A percentile compares a stretch with the other conserved stretches of the same genome.
These are phyloP conservation scores for Mamestra configurata DNA, from an alignment of 1,140 invertebrate species.

Conservation along the genomic window DNA sequence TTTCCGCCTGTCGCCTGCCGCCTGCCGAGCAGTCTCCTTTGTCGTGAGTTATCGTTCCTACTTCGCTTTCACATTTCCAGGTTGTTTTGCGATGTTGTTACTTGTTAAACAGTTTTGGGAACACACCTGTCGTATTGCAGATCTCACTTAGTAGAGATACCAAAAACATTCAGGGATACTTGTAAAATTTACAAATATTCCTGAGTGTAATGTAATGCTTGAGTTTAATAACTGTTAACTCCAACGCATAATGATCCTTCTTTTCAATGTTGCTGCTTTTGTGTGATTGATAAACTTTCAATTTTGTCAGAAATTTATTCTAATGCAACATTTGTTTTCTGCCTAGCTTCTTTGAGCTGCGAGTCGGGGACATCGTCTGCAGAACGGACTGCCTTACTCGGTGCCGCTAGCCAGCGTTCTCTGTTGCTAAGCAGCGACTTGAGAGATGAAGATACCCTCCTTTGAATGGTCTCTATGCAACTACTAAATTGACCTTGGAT, in stretches of 20 bases:
- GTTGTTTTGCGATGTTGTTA: constrained; percentile 12
- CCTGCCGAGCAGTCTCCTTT: constrained; percentile 29
- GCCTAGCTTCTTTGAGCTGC: constrained; percentile 85
- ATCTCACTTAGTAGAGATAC: neutral
- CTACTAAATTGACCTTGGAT: neutral
- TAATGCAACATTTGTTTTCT: constrained; percentile 39
- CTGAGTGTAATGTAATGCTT: neutral
- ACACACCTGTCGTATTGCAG: neutral
- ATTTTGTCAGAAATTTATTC: neutral
- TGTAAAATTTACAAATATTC: neutral
- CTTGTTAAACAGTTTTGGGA: neutral
- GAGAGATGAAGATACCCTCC: constrained; percentile 84
- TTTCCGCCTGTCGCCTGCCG: constrained; percentile 21
- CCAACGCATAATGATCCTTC: constrained; percentile 24
- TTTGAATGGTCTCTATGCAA: constrained; percentile 65
- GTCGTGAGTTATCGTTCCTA: constrained; percentile 38
- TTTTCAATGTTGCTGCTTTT: constrained; percentile 36
- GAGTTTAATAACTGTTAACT: neutral
- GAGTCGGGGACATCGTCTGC: constrained; percentile 87
- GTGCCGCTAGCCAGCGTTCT: constrained; percentile 80
- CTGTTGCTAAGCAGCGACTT: constrained; percentile 81
- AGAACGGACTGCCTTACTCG: constrained; percentile 85
- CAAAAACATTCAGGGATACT: neutral
- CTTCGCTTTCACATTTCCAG: constrained; percentile 38
- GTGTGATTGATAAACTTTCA: neutral